Conservation (phyloP, 2,113 vertebrate species). For the Tragelaphus imberbis region DNA sequence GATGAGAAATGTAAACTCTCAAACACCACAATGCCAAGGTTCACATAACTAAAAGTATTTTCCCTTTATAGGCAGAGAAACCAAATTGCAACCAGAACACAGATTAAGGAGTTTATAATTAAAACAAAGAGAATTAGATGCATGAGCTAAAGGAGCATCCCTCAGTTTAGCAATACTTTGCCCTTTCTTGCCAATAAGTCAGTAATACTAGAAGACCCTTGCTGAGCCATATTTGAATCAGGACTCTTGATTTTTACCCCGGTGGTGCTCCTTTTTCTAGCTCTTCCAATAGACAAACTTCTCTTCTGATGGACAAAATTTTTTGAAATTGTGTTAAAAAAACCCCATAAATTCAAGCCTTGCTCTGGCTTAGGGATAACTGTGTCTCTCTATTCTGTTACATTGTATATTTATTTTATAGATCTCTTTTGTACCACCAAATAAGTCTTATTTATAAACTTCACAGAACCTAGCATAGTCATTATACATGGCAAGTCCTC, state of each 20-base stretch:
- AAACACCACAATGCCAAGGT: not conserved
- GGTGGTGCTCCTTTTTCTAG: not conserved
- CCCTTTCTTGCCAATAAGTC: not conserved
- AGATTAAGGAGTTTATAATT: not conserved
- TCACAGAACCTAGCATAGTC: not conserved
- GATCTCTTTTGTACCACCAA: not conserved
- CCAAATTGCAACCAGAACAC: constrained; percentile 19
- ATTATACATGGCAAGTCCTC: not conserved
- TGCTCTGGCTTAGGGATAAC: not conserved
- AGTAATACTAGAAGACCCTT: not conserved
- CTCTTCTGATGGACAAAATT: not conserved
- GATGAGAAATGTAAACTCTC: not conserved
- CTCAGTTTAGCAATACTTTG: not conserved
- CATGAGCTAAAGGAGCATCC: not conserved
- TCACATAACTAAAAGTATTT: not conserved
- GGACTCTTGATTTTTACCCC: not conserved
- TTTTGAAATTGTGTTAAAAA: not conserved
- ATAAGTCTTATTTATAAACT: not conserved
- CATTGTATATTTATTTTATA: not conserved
- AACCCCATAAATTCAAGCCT: not conserved
- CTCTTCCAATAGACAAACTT: not conserved
- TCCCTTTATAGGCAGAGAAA: not conserved
- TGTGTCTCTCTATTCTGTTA: not conserved
- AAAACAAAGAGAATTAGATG: constrained; percentile 4
- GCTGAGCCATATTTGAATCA: not conserved